Conservation (phyloP, 2,113 vertebrate genomes). For the Muntiacus muntjak region DNA sequence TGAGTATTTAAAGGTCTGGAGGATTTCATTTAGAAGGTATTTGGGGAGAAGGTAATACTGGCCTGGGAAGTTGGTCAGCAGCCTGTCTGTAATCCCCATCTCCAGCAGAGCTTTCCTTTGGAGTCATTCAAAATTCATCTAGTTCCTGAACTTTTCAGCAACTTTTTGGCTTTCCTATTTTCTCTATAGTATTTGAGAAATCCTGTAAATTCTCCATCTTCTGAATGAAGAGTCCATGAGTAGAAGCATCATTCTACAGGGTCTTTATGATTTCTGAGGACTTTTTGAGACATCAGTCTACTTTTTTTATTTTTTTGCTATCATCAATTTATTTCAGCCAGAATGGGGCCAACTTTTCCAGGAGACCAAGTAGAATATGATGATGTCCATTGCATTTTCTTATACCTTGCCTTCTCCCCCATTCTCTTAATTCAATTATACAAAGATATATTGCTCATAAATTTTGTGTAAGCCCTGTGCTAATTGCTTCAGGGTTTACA, state of each 20-base stretch:
- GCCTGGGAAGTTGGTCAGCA: not conserved
- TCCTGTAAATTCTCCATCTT: not conserved
- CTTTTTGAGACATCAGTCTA: not conserved
- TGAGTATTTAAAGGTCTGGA: not conserved
- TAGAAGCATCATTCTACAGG: not conserved
- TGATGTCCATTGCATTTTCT: not conserved
- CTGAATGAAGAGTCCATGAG: not conserved
- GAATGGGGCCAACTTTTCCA: not conserved
- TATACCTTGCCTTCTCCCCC: not conserved
- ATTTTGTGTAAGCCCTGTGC: not conserved
- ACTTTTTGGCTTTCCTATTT: constrained; percentile 20
- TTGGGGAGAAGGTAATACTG: constrained; percentile 3
- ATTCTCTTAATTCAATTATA: not conserved
- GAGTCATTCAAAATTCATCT: constrained; percentile 38
- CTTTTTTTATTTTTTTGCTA: not conserved
- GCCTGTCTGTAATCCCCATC: not conserved
- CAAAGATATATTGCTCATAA: not conserved
- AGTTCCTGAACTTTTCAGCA: constrained; percentile 36
- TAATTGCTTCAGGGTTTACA: not conserved
- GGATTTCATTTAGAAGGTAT: not conserved
- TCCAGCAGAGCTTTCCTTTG: not conserved
- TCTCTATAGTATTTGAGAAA: constrained; percentile 35
- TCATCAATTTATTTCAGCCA: not conserved
- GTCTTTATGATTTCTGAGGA: not conserved
- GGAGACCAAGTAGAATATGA: not conserved